These are phyloP conservation scores for Falco biarmicus DNA, from an alignment of 2,797 vertebrate species.

Conservation along the genomic window DNA sequence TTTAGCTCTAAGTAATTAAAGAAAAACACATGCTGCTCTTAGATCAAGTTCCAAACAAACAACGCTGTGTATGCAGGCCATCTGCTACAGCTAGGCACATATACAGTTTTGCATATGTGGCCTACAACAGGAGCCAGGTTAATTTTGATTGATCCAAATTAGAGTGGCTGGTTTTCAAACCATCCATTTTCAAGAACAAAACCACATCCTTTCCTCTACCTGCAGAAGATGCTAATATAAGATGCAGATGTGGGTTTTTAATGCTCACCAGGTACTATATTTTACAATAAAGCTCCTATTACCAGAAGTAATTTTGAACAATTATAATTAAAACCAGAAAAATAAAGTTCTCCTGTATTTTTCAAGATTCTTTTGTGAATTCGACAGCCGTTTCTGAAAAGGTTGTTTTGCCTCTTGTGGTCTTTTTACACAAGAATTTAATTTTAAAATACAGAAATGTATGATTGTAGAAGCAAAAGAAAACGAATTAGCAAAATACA, in stretches of 20 bases:
- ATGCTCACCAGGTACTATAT: background rate
- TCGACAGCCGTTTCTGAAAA: background rate
- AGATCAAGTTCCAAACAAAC: constrained; percentile 59
- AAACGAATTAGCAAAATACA: background rate
- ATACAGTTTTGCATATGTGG: background rate
- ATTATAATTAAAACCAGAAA: background rate
- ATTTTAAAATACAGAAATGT: background rate
- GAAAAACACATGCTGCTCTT: constrained; percentile 65
- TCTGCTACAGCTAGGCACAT: constrained; percentile 36
- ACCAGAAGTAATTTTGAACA: background rate
- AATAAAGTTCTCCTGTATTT: background rate
- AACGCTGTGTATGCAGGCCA: constrained; percentile 30
- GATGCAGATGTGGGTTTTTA: background rate
- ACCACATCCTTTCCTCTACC: background rate
- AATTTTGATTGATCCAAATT: background rate
- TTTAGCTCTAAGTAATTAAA: constrained; percentile 63
- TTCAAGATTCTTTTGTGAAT: background rate
- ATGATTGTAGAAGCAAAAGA: background rate
- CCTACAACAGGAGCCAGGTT: background rate
- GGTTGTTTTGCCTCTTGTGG: background rate
- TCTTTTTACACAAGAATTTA: background rate
- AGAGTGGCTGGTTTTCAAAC: background rate
- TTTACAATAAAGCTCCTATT: background rate
- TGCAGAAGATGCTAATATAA: background rate
- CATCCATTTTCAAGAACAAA: background rate